Evolutionary conservation across 2,888 invertebrate genomes (phyloP), one percentile per base, ranked within the genome.

Genomic region (Callosobruchus maculatus): DNA sequence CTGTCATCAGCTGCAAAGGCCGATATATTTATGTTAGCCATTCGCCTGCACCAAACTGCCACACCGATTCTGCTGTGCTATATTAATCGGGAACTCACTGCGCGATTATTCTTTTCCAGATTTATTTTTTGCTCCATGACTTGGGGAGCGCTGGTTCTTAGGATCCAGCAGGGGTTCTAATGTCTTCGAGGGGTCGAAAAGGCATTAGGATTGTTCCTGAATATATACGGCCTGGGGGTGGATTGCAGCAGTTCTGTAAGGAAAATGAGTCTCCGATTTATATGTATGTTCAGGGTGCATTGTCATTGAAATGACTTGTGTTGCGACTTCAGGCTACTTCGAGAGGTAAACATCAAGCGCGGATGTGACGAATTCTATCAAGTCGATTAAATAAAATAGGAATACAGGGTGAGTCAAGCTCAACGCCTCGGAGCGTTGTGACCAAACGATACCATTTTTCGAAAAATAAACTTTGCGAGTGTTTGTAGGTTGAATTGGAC

Each of bases 1-100:
- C 86, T 86, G 86, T 86, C 86, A 86, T 85, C 85, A 85, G 82
- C 83, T 84, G 84, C 84, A 85, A 85, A 84, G 85, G 83, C 83
- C 86, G 86, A 86, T 85, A 85, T 86, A 86, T 86, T 86, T 86
- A 86, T 86, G 85, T 85, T 82, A 80, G 81, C 79, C 74, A 83
- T 84, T 84, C 83, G 85, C 85, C 85, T 85, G 83, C 82, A 81
- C 81, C 84, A 83, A 85, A 85, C 84, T 84, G 84, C 84, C 80
- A 79, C 79, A 26, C 26, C 26, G 26, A 26, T 49, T 7, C 49
- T 49, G 49, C 49, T 49, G 49, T 49, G 49, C 49, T 18, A 49
- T 49, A 49, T 49, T 49, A 49, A 49, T 49, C 49, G 7, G 13
- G 49, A 49, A 49, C 49, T 49, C 18, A 49, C 49, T 18, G 49